phyloP scores from a whole-genome alignment of 2,888 invertebrate species.

The Kryphioiulus occultus region DNA sequence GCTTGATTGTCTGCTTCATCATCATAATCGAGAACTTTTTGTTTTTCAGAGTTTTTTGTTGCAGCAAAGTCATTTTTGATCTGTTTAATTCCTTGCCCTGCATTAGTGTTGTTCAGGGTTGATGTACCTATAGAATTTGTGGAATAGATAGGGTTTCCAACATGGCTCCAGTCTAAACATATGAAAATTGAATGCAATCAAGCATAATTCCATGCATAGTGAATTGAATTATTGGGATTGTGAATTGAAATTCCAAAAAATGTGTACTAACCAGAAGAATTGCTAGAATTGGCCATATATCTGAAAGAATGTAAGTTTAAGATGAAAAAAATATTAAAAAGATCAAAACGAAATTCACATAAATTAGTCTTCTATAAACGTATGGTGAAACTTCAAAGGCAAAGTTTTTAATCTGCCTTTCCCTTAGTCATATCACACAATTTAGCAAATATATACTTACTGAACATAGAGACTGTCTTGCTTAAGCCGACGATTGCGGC shows the following conservation, averaged over 20 bases:
- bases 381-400: no score
- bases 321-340: slow-evolving; percentile 60
- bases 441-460: slow-evolving; percentile 71
- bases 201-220: background rate
- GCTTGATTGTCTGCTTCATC: background rate
- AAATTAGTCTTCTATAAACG: no score
- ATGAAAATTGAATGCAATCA: slow-evolving; percentile 47
- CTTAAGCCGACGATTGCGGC: slow-evolving; percentile 81
- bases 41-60: slow-evolving; percentile 52
- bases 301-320: slow-evolving; percentile 55
- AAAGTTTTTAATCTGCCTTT: background rate
- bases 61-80: slow-evolving; percentile 54
- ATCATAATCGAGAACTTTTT: slow-evolving; percentile 44
- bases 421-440: background rate
- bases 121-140: slow-evolving; percentile 58
- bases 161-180: slow-evolving; percentile 78
- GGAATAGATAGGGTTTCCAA: slow-evolving; percentile 91
- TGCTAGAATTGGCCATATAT: slow-evolving; percentile 46
- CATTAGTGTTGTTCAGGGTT: slow-evolving; percentile 54
- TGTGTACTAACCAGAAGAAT: slow-evolving; percentile 44
- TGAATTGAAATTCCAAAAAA: background rate
- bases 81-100: slow-evolving; percentile 54
- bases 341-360: slow-evolving; percentile 68
- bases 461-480: slow-evolving; percentile 87
- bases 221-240: background rate